Evolutionary conservation across 2,113 vertebrate genomes (phyloP).

Genomic region (Caloenas nicobarica): DNA sequence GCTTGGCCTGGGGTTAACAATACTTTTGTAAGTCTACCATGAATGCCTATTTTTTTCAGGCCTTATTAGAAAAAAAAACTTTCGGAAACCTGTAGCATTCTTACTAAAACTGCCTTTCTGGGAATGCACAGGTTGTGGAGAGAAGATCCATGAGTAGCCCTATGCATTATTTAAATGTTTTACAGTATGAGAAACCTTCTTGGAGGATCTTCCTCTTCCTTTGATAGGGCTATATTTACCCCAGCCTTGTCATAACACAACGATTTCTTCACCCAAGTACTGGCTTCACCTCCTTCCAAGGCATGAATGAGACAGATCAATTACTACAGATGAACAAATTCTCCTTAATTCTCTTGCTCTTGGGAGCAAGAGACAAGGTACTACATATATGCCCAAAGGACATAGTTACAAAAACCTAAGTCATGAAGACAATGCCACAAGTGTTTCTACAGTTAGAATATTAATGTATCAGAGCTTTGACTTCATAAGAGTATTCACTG

Average conservation of each 20-base stretch:
- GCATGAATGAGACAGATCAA: neutral
- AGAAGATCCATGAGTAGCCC: neutral
- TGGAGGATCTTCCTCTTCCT: neutral
- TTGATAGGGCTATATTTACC: neutral
- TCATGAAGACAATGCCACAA: rapidly evolving
- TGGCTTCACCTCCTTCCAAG: neutral
- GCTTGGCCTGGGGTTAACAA: neutral
- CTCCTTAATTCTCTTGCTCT: neutral
- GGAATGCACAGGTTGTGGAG: rapidly evolving
- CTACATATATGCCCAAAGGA: neutral
- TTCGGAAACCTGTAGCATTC: neutral
- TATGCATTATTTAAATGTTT: neutral
- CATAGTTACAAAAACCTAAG: neutral
- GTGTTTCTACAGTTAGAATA: neutral
- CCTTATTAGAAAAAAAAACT: neutral
- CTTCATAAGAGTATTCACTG: neutral
- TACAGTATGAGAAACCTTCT: neutral
- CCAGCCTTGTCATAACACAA: neutral
- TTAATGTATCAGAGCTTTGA: neutral
- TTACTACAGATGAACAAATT: neutral
- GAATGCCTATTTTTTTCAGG: rapidly evolving
- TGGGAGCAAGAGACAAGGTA: neutral
- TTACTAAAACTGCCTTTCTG: neutral
- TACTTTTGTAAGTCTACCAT: neutral
- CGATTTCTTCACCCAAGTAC: neutral